phyloP scores from a whole-genome alignment of 2,888 invertebrate genomes.

The Bombylius major region DNA sequence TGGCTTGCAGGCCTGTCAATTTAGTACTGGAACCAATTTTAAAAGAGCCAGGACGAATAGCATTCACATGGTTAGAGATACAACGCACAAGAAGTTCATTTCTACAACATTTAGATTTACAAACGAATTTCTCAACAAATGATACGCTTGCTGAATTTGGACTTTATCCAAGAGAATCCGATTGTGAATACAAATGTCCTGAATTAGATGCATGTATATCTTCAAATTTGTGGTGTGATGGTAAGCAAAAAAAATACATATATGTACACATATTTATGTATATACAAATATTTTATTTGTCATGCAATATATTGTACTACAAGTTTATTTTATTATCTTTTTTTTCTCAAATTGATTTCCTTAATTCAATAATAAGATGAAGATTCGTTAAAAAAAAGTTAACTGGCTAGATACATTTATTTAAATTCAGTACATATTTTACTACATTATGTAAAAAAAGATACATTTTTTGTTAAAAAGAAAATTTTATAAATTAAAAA shows the following conservation, averaged over 20 bases:
- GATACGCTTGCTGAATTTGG: conserved; percentile 36
- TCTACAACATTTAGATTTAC: conserved; percentile 43
- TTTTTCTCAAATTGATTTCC: neutral
- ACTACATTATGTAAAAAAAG: neutral
- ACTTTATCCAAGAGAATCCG: conserved; percentile 37
- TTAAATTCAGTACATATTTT: neutral
- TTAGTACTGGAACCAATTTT: conserved; percentile 56
- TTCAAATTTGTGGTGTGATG: conserved; percentile 62
- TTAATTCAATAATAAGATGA: too few relatives aligned
- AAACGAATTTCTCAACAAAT: conserved; percentile 28
- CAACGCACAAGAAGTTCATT: conserved; percentile 49
- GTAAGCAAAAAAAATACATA: conserved; percentile 35
- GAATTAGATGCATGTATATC: conserved; percentile 69
- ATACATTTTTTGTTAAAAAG: neutral
- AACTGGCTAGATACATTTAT: neutral
- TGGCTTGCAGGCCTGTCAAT: conserved; percentile 40
- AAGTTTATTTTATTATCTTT: neutral
- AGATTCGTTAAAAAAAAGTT: too few relatives aligned
- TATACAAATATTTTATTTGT: neutral
- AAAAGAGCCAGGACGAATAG: conserved; percentile 58
- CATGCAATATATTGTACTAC: neutral
- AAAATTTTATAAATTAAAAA: neutral
- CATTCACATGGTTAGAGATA: conserved; percentile 68
- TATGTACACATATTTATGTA: neutral
- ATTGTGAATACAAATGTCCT: conserved; percentile 52